phyloP scores from a whole-genome alignment of 2,888 invertebrate species.

The Heteropelma amictum region DNA sequence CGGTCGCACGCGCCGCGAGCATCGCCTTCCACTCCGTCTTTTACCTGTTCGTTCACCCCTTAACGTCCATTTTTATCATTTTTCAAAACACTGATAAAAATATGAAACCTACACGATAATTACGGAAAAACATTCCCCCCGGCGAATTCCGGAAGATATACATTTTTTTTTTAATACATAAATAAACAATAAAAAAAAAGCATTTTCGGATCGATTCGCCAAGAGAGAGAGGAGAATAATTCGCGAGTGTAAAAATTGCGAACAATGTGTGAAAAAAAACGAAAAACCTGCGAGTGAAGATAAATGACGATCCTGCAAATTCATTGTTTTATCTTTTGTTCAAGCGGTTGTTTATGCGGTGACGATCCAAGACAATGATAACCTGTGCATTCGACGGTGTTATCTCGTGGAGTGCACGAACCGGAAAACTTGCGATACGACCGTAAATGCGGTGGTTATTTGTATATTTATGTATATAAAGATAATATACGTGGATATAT shows the following conservation, averaged over 20 bases:
- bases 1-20: slow-evolving; percentile 67
- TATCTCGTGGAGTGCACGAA: slow-evolving; percentile 20
- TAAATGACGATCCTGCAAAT: too few relatives aligned
- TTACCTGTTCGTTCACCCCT: slow-evolving; percentile 44
- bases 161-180: not conserved
- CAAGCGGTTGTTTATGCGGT: not conserved
- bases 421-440: slow-evolving; percentile 34
- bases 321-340: not conserved
- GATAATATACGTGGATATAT: not conserved
- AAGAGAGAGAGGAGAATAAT: too few relatives aligned
- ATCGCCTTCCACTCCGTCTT: slow-evolving; percentile 57
- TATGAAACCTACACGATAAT: too few relatives aligned
- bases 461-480: too few relatives aligned
- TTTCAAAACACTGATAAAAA: too few relatives aligned
- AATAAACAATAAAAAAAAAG: too few relatives aligned
- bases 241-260: too few relatives aligned
- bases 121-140: too few relatives aligned
- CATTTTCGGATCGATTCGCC: too few relatives aligned
- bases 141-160: too few relatives aligned
- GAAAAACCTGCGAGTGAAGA: too few relatives aligned
- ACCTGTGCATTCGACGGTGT: slow-evolving; percentile 24
- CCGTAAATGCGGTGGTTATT: slow-evolving; percentile 15
- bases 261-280: too few relatives aligned
- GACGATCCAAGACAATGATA: slow-evolving; percentile 31
- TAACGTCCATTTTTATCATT: not conserved